Conservation (phyloP, 35 echinoderm and acorn worm species). For the Antedon bifida region DNA sequence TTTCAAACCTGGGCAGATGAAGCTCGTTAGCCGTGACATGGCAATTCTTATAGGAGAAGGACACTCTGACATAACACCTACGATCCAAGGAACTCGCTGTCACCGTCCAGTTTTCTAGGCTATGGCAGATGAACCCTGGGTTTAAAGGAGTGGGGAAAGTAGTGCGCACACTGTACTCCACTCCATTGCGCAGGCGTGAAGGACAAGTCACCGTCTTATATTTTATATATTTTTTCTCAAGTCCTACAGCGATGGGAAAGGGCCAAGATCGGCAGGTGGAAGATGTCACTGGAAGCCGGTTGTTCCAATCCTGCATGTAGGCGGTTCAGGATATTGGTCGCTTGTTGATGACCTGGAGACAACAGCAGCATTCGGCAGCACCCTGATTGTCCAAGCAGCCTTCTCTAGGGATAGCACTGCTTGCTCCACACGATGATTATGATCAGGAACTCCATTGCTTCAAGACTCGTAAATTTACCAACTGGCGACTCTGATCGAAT, state of each 20-base stretch:
- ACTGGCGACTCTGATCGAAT: constrained; percentile 25
- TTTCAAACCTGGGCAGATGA: not conserved
- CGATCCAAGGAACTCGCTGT: constrained; percentile 29
- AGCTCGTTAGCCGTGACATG: not conserved
- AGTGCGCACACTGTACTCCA: constrained; percentile 14
- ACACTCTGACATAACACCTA: constrained; percentile 37
- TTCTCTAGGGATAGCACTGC: constrained; percentile 21
- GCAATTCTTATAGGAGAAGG: constrained; percentile 22
- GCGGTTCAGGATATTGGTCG: constrained; percentile 35
- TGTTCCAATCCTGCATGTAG: constrained; percentile 32
- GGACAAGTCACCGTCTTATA: constrained; percentile 1
- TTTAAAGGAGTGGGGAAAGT: constrained; percentile 27
- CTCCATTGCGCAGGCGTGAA: constrained; percentile 6
- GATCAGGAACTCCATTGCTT: constrained; percentile 23
- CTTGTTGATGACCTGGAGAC: constrained; percentile 21
- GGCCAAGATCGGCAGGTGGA: constrained; percentile 39
- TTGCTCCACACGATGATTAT: constrained; percentile 44
- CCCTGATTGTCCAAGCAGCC: constrained; percentile 20
- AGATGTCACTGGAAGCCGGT: constrained; percentile 47
- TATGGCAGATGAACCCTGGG: constrained; percentile 25
- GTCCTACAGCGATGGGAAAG: constrained; percentile 5
- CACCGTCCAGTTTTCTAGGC: constrained; percentile 30
- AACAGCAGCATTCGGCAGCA: constrained; percentile 42
- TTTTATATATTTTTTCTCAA: constrained; percentile 7
- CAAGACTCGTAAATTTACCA: constrained; percentile 6